These are phyloP conservation scores for Drosophila vallismaia DNA, from an alignment of 2,888 invertebrate species.

Conservation along the genomic window DNA sequence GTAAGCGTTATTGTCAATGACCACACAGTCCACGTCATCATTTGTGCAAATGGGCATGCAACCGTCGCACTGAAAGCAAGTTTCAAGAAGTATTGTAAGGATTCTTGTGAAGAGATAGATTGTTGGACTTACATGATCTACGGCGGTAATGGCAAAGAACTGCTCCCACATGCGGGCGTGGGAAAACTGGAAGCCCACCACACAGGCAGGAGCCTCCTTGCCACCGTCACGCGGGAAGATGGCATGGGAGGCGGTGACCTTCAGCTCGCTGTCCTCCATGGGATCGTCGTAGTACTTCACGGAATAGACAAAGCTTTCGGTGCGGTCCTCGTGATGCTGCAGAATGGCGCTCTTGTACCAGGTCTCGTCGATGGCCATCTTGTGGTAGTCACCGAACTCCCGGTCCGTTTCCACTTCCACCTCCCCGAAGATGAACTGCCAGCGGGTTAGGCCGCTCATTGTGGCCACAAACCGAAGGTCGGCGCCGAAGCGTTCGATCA, in stretches of 20 bases:
- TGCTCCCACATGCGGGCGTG: slow-evolving; percentile 88
- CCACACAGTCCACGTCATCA: slow-evolving; percentile 90
- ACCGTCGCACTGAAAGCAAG: slow-evolving; percentile 83
- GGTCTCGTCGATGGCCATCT: slow-evolving; percentile 92
- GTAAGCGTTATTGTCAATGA: slow-evolving; percentile 97
- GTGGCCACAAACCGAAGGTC: slow-evolving; percentile 93
- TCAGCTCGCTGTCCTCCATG: slow-evolving; percentile 85
- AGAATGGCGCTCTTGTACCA: slow-evolving; percentile 96
- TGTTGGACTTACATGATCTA: slow-evolving; percentile 82
- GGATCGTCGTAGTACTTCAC: slow-evolving; percentile 87
- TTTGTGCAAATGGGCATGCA: slow-evolving; percentile 86
- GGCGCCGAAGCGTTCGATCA: slow-evolving; percentile 89
- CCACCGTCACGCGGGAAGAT: slow-evolving; percentile 92
- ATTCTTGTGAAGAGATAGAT: background rate
- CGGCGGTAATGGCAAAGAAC: slow-evolving; percentile 89
- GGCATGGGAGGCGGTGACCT: slow-evolving; percentile 92
- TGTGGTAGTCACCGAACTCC: slow-evolving; percentile 91
- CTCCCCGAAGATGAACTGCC: slow-evolving; percentile 90
- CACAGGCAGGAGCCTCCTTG: slow-evolving; percentile 92
- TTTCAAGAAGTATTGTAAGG: background rate
- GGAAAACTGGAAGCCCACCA: slow-evolving; percentile 93
- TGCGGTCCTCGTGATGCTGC: slow-evolving; percentile 89
- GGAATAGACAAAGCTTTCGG: slow-evolving; percentile 91
- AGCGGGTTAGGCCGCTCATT: slow-evolving; percentile 94
- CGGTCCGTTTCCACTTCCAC: slow-evolving; percentile 85